Evolutionary conservation across 2,888 invertebrate species (phyloP), one percentile per base, ranked within the genome.

Genomic region (Ligdia adustata): DNA sequence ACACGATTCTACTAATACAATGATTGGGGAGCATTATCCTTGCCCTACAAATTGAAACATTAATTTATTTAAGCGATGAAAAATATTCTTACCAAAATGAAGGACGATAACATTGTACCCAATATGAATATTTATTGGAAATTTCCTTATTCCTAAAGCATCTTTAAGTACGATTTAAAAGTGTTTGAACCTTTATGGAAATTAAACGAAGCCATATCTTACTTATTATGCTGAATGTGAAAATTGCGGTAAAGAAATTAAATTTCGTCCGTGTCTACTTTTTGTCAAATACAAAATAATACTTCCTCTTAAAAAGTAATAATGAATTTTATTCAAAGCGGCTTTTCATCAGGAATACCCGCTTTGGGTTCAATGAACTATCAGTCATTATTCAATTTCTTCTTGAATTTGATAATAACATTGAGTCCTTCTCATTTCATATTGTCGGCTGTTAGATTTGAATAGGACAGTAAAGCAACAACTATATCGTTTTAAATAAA

Each of bases 1-100:
- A 33, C 26, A 34, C 33, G 13, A 33, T 20, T 18, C 11, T 3
- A 24, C 37, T 44, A 44, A 37, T 43, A 43, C 16, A 31, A 44
- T 26, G 28, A 44, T 44, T 44, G 44, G 16, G 16, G 37, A 12
- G 4, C 37, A 26, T 27, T 27, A 16, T 12, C 37, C 37, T 37
- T 37, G 37, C 16, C 37, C 37, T 9, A 37, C n/a, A 18, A 22
- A 22, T 22, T 22, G 22, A 22, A 22, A 22, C 3, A 3, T 22
- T 5, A 18, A 5, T 6, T 6, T 6, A 22, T 22, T n/a, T 6
- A 6, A 7, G 22, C 7, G n/a, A 22, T n/a, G n/a, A 22, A 22
- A 22, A 22, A 22, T 22, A 7, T n/a, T 7, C 2, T 7, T 2
- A 37, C 11, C 27, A 27, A 26, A 35, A 27, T 9, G 24, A 27